phyloP scores from a whole-genome alignment of 2,888 invertebrate genomes.

The Callyntrura sp. region DNA sequence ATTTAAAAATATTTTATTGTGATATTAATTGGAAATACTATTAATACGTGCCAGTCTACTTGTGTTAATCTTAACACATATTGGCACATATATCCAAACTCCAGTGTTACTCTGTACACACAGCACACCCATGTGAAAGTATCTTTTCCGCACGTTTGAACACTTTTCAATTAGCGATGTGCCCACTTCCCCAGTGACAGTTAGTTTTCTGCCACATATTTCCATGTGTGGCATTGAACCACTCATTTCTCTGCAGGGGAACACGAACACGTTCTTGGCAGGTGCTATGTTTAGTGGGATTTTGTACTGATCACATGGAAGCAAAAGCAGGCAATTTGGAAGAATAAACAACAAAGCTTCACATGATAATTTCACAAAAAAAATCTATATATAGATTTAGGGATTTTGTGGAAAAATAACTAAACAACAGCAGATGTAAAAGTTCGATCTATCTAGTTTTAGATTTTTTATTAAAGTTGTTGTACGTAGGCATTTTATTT shows the following conservation, averaged over 20 bases:
- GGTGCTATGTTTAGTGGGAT: slow-evolving; percentile 17
- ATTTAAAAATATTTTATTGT: too few species aligned
- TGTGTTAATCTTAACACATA: too few species aligned
- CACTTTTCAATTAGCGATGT: too few species aligned
- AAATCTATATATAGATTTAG: slow-evolving; percentile 22
- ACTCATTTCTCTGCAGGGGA: too few species aligned
- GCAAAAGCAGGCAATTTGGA: not conserved
- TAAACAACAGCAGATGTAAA: not conserved
- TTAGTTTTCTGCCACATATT: not conserved
- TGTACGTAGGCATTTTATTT: too few species aligned
- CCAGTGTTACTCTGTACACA: too few species aligned
- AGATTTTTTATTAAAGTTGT: not conserved
- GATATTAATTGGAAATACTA: too few species aligned
- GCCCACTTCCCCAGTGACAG: not conserved
- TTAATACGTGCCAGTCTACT: too few species aligned
- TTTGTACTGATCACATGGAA: slow-evolving; percentile 58
- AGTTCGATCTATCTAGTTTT: not conserved
- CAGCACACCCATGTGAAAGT: too few species aligned
- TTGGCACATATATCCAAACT: too few species aligned
- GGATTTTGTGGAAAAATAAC: not conserved
- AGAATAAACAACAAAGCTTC: not conserved
- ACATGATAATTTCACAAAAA: not conserved
- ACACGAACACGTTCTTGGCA: slow-evolving; percentile 46
- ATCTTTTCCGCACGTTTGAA: too few species aligned
- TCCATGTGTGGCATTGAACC: slow-evolving; percentile 53